Conservation (phyloP, 1,140 invertebrate genomes). For the Musca vetustissima region DNA sequence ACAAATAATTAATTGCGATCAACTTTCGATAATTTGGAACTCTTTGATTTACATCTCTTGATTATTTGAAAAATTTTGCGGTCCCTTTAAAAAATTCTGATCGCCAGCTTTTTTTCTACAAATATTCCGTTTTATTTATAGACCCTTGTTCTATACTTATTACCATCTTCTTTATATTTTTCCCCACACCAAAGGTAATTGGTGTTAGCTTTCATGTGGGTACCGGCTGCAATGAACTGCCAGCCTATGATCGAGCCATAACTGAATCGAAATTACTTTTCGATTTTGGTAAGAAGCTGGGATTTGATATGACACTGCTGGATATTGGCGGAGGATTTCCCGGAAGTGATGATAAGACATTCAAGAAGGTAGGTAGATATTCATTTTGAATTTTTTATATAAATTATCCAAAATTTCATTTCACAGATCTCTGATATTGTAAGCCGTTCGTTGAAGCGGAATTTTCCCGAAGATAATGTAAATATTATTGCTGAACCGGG, state of each 20-base stretch:
- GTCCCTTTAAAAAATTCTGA: no score
- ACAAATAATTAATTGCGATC: no score
- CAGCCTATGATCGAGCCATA: constrained; percentile 78
- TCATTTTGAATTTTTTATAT: background rate
- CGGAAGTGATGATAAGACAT: constrained; percentile 67
- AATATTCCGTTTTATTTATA: no score
- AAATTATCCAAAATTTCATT: no score
- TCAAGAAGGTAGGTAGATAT: constrained; percentile 63
- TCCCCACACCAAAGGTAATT: no score
- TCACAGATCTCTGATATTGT: constrained; percentile 65
- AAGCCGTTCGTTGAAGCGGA: constrained; percentile 76
- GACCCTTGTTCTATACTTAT: no score
- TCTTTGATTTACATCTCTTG: no score
- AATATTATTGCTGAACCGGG: constrained; percentile 96
- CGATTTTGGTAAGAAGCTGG: constrained; percentile 67
- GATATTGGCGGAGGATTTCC: constrained; percentile 89
- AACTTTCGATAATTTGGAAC: no score
- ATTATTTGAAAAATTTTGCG: no score
- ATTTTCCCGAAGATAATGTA: constrained; percentile 77
- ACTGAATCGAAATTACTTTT: constrained; percentile 69
- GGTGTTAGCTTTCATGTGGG: constrained; percentile 91
- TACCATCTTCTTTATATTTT: no score
- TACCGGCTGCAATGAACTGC: constrained; percentile 77
- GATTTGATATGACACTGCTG: constrained; percentile 71
- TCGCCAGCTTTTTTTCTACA: no score